Conservation (phyloP, 1,140 invertebrate species). For the Argopecten irradians region DNA sequence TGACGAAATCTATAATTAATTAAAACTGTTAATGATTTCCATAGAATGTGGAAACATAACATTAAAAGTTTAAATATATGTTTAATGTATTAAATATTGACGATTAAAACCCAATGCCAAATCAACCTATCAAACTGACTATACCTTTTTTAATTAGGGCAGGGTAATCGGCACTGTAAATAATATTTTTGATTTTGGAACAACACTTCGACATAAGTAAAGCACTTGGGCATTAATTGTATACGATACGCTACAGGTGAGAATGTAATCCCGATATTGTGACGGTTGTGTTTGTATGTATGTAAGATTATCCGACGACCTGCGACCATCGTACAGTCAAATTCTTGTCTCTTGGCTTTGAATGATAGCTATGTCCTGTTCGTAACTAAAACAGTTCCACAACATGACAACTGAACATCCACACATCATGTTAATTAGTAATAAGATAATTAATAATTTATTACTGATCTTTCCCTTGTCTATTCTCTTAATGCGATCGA, state of each 20-base stretch:
- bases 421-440: neutral
- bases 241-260: neutral
- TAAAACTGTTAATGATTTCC: too few species aligned
- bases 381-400: neutral
- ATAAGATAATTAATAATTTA: too few species aligned
- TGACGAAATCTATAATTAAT: too few species aligned
- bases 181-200: neutral
- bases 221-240: neutral
- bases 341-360: neutral
- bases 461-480: too few species aligned
- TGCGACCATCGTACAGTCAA: neutral
- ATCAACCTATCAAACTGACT: neutral
- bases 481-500: too few species aligned
- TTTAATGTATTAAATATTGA: too few species aligned
- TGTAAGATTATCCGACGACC: neutral
- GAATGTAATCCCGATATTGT: neutral
- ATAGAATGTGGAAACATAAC: too few species aligned
- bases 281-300: neutral
- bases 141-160: neutral
- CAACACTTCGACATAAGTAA: neutral
- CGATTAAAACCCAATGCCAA: too few species aligned
- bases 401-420: neutral
- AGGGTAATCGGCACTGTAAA: neutral
- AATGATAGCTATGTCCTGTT: neutral
- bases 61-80: too few species aligned